Percentiles rank a stretch among this genome's conserved stretches.
phyloP scores from a whole-genome alignment of 2,113 vertebrate genomes.

The Potamarius usumacintae region DNA sequence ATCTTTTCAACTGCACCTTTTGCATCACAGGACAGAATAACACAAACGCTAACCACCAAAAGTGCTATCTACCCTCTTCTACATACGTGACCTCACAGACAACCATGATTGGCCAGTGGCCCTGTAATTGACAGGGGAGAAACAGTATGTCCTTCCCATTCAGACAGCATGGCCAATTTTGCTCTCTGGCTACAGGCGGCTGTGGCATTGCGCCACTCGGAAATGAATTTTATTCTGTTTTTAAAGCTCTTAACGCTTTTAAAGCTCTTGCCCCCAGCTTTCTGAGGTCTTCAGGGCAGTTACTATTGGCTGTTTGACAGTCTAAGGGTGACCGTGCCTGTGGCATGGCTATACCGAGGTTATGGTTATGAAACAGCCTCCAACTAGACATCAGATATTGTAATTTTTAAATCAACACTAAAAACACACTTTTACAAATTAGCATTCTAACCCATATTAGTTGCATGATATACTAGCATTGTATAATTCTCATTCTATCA shows the following conservation, averaged over 20 bases:
- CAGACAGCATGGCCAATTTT: neutral
- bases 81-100: neutral
- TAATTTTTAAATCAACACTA: neutral
- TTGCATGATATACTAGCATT: neutral
- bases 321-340: neutral
- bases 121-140: neutral
- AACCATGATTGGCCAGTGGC: neutral
- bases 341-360: neutral
- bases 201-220: neutral
- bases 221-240: neutral
- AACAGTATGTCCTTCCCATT: neutral
- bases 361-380: neutral
- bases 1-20: neutral
- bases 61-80: neutral
- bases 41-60: neutral
- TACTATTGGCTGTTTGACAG: neutral
- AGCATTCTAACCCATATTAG: neutral
- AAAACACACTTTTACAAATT: neutral
- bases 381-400: neutral
- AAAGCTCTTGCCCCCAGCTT: neutral
- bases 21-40: neutral
- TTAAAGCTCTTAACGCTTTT: slow-evolving; percentile 4
- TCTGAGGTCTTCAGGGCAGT: neutral
- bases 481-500: neutral
- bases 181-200: neutral